These are phyloP conservation scores for Fragum fragum DNA, from an alignment of 2,888 invertebrate species.

Conservation along the genomic window DNA sequence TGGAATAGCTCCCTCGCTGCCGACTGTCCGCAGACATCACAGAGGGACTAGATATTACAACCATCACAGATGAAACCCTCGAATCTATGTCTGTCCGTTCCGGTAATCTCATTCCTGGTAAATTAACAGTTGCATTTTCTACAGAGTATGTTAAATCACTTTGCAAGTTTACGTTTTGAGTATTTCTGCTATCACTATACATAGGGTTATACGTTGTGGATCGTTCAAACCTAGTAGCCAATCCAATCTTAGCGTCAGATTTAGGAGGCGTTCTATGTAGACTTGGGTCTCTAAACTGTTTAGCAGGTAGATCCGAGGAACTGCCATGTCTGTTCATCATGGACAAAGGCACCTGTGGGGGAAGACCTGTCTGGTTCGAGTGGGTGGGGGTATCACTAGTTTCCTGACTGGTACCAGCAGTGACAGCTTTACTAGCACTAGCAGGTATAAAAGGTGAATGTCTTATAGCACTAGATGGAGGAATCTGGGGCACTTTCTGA, in stretches of 20 bases:
- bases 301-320: constrained; percentile 64
- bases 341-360: constrained; percentile 69
- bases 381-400: constrained; percentile 36
- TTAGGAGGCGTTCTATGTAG: constrained; percentile 79
- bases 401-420: constrained; percentile 12
- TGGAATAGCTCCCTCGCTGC: constrained; percentile 37
- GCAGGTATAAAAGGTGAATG: constrained; percentile 35
- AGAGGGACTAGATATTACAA: constrained; percentile 64
- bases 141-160: constrained; percentile 65
- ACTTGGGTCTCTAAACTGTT: constrained; percentile 82
- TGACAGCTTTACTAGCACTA: constrained; percentile 32
- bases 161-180: constrained; percentile 41
- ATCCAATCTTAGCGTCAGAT: constrained; percentile 82
- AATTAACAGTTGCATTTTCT: constrained; percentile 51
- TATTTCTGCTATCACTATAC: constrained; percentile 43
- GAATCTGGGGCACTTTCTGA: constrained; percentile 68
- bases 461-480: constrained; percentile 28
- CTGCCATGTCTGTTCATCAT: constrained; percentile 55
- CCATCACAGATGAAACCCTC: constrained; percentile 65
- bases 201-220: constrained; percentile 60
- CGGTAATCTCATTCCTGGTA: constrained; percentile 5
- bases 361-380: constrained; percentile 59
- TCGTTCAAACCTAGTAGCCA: constrained; percentile 84
- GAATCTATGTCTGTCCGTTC: constrained; percentile 39
- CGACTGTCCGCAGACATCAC: constrained; percentile 66